phyloP scores from a whole-genome alignment of 2,888 invertebrate species.

The Oasisia sp. region DNA sequence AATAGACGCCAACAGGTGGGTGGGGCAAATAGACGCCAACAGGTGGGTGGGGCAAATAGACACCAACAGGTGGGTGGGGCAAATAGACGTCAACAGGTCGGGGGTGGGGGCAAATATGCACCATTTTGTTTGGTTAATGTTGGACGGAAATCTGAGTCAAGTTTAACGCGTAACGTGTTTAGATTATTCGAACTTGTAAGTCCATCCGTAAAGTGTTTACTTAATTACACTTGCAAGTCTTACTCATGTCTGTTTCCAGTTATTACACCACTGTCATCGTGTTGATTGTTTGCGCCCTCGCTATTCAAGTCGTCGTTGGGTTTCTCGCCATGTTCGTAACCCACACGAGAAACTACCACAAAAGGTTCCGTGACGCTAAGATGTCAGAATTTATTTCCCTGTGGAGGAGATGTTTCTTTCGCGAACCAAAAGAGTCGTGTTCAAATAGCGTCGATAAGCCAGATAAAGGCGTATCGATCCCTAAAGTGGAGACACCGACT shows the following conservation, averaged over 20 bases:
- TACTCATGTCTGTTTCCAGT: background rate
- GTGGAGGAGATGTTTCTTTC: background rate
- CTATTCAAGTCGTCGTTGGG: constrained; percentile 21
- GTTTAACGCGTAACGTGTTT: no score
- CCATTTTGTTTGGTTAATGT: no score
- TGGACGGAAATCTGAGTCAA: no score
- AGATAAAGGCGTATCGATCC: background rate
- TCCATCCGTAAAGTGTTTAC: background rate
- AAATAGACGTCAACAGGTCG: no score
- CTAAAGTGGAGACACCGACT: background rate
- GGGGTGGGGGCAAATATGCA: no score
- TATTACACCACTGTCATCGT: constrained; percentile 3
- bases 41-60: no score
- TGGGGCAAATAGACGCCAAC: no score
- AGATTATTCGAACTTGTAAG: background rate
- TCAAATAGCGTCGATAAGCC: background rate
- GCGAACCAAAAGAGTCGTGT: background rate
- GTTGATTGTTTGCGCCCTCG: background rate
- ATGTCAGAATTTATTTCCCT: background rate
- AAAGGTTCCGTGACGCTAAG: background rate
- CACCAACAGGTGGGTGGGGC: no score
- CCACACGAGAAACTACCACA: constrained; percentile 23
- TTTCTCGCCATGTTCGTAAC: constrained; percentile 19
- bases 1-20: no score
- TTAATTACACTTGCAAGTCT: background rate